Percentiles rank a stretch among this genome's conserved stretches.
Conservation (phyloP, 1,140 invertebrate genomes). For the Saccostrea glomerata region DNA sequence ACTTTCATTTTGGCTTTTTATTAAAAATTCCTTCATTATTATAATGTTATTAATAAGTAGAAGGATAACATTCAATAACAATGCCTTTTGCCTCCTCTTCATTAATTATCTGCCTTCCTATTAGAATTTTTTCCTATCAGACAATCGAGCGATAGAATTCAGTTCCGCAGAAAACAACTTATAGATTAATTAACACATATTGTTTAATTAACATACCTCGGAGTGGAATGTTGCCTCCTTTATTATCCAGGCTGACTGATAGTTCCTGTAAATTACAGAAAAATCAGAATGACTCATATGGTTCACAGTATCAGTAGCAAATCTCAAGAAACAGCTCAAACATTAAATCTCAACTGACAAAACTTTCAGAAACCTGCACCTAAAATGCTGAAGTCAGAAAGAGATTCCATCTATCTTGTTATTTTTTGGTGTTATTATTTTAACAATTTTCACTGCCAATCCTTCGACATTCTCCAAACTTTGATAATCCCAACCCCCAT, state of each 20-base stretch:
- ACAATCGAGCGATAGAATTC: neutral
- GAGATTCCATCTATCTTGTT: slow-evolving; percentile 5
- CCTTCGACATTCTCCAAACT: neutral
- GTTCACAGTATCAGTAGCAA: neutral
- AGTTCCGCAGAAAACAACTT: neutral
- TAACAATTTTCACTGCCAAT: slow-evolving; percentile 8
- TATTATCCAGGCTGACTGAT: slow-evolving; percentile 64
- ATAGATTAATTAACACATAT: neutral
- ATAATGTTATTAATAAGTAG: too few relatives aligned
- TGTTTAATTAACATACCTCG: slow-evolving; percentile 44
- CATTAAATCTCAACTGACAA: neutral
- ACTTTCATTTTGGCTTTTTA: neutral
- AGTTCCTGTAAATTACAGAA: slow-evolving; percentile 61
- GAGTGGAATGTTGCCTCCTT: slow-evolving; percentile 59
- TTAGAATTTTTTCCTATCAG: neutral
- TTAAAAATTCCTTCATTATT: neutral
- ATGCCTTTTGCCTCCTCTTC: neutral
- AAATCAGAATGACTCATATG: slow-evolving; percentile 24
- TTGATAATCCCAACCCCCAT: neutral
- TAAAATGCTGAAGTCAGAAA: neutral
- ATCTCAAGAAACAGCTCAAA: neutral
- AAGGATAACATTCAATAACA: too few relatives aligned
- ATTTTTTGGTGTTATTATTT: neutral
- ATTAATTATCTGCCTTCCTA: neutral
- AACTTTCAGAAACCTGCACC: neutral